phyloP scores from a whole-genome alignment of 1,140 invertebrate genomes.

The Caenorhabditis elegans region WBcel235 BX284605.5:10313001-10313500 shows the following conservation, averaged over 20 bases:
- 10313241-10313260: too few species aligned
- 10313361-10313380: background rate
- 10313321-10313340: background rate
- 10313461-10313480: background rate
- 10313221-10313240: too few species aligned
- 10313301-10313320: background rate
- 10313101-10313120: background rate
- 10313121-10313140: background rate
- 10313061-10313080: background rate
- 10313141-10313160: background rate
- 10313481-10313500: background rate
- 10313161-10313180: too few species aligned
- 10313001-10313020: constrained; percentile 14
- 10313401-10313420: too few species aligned
- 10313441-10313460: too few species aligned
- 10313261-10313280: too few species aligned
- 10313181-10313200: too few species aligned
- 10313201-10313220: too few species aligned
- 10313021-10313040: background rate
- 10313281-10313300: background rate
- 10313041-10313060: constrained; percentile 16
- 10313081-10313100: background rate
- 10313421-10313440: too few species aligned
- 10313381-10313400: background rate
- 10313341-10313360: background rate